Percentiles rank a stretch among this genome's conserved stretches.
These are phyloP conservation scores for Hydropotes inermis DNA, from an alignment of 2,113 vertebrate species.

Conservation along the genomic window DNA sequence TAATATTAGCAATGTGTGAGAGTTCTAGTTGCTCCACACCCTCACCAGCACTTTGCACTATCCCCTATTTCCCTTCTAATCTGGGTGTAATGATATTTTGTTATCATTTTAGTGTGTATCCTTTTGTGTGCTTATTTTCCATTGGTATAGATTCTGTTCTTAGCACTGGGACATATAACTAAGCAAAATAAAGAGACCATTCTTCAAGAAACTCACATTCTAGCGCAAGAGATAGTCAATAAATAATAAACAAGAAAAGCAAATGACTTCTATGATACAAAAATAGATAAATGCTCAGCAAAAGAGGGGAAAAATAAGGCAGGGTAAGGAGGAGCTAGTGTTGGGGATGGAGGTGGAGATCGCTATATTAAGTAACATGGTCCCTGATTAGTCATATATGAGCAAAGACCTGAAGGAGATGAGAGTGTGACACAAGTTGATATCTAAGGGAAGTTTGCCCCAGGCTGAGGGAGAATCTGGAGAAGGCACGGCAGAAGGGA, in stretches of 20 bases:
- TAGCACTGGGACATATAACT: background rate
- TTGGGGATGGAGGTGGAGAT: background rate
- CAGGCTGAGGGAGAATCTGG: background rate
- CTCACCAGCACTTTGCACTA: background rate
- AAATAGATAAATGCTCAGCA: background rate
- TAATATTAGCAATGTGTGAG: background rate
- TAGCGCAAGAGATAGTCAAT: background rate
- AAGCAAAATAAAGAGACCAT: background rate
- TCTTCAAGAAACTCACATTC: background rate
- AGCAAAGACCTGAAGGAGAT: background rate
- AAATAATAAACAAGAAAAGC: constrained; percentile 6
- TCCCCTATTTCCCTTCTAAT: too few relatives aligned
- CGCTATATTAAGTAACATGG: background rate
- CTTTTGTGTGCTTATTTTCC: background rate
- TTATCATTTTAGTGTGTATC: background rate
- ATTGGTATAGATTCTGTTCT: background rate
- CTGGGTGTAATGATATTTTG: background rate
- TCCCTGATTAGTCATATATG: background rate
- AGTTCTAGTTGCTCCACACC: background rate
- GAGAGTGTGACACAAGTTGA: background rate
- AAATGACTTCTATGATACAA: background rate
- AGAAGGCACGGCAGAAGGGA: background rate
- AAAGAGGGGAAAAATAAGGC: background rate
- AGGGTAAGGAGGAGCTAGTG: background rate
- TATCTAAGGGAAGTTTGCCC: background rate